These are phyloP conservation scores for Dynastes maya DNA, from an alignment of 2,888 invertebrate genomes.

Conservation along the genomic window DNA sequence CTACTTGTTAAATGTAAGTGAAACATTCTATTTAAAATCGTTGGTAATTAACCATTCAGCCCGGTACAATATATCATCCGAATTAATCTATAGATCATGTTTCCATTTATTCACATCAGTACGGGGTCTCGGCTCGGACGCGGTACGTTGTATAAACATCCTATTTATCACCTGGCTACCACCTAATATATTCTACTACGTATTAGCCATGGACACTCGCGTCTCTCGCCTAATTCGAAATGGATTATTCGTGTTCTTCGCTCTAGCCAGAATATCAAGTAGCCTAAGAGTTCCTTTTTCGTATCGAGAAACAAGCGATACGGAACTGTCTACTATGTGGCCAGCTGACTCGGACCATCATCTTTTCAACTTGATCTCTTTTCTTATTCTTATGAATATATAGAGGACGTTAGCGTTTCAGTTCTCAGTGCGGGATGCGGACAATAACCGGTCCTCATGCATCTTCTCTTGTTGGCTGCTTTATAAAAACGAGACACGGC, in stretches of 20 bases:
- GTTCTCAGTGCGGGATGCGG: conserved; percentile 26
- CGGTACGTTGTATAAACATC: conserved; percentile 12
- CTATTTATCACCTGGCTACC: conserved; percentile 48
- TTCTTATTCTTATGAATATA: not conserved
- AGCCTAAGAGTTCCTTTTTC: conserved; percentile 52
- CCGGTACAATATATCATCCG: not conserved
- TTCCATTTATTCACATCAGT: conserved; percentile 4
- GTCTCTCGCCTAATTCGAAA: conserved; percentile 24
- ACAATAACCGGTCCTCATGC: conserved; percentile 27
- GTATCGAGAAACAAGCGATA: not conserved
- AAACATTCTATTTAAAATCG: not conserved
- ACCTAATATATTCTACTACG: conserved; percentile 48
- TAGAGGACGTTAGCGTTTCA: not conserved
- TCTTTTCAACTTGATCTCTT: not conserved
- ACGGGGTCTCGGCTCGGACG: conserved; percentile 3
- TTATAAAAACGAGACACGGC: conserved; percentile 26
- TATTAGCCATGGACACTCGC: conserved; percentile 18
- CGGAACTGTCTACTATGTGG: too few relatives aligned
- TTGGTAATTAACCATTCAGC: not conserved
- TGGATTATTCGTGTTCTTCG: conserved; percentile 13
- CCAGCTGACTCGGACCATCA: not conserved
- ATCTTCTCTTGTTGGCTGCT: not conserved
- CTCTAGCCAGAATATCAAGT: conserved; percentile 53
- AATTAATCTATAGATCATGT: conserved; percentile 17
- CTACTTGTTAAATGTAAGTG: too few relatives aligned